phyloP scores from a whole-genome alignment of 2,888 invertebrate genomes.

The Caenorhabditis uteleia region DNA sequence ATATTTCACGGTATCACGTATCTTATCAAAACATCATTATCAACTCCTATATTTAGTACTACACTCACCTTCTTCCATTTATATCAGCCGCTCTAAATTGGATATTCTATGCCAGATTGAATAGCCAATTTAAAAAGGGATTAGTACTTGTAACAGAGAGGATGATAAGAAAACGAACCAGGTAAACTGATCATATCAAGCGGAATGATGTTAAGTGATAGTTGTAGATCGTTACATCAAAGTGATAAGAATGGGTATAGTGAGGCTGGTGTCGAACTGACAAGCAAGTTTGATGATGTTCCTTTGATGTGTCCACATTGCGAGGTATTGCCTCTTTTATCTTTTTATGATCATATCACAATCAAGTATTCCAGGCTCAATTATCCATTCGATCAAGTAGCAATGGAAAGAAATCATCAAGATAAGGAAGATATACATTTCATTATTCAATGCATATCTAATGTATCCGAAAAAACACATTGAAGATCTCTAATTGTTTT shows the following conservation, averaged over 20 bases:
- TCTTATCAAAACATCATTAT: too few species aligned
- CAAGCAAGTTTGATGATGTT: constrained; percentile 37
- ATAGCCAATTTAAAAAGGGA: constrained; percentile 60
- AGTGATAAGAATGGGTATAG: constrained; percentile 35
- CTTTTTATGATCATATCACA: not conserved
- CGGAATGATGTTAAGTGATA: not conserved
- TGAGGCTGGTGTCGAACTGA: constrained; percentile 32
- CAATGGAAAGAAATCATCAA: constrained; percentile 32
- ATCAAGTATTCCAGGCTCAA: constrained; percentile 8
- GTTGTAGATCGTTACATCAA: constrained; percentile 30
- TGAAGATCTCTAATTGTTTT: too few species aligned
- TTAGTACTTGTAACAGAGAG: constrained; percentile 53
- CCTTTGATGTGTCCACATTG: constrained; percentile 52
- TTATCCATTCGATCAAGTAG: constrained; percentile 27
- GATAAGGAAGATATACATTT: too few species aligned
- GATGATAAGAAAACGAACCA: constrained; percentile 52
- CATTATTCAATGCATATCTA: too few species aligned
- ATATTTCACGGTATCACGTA: constrained; percentile 38
- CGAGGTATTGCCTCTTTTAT: constrained; percentile 22
- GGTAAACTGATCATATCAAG: too few species aligned
- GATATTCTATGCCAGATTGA: constrained; percentile 58
- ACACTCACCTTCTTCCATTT: constrained; percentile 51
- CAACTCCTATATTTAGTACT: constrained; percentile 35
- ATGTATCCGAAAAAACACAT: too few species aligned
- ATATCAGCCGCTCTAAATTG: constrained; percentile 55